Conservation (phyloP, 2,113 vertebrate species). For the Charina bottae region DNA sequence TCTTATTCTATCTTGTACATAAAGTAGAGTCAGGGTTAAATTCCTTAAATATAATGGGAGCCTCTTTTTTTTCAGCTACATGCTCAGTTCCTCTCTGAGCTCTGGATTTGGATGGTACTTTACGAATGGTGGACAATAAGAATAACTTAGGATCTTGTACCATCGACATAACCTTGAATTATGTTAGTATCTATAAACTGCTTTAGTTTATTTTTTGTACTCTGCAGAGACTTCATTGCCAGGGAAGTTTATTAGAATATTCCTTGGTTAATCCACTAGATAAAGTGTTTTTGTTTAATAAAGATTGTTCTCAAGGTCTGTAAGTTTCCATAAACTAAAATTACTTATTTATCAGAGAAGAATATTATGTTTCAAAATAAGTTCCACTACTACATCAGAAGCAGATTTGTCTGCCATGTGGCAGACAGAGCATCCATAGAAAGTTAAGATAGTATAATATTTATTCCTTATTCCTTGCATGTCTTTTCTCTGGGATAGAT, state of each 20-base stretch:
- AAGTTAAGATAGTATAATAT: neutral
- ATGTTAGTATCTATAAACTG: neutral
- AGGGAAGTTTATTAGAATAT: neutral
- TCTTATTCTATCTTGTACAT: conserved; percentile 13
- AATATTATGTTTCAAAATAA: neutral
- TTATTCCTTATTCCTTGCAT: neutral
- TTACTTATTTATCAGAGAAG: neutral
- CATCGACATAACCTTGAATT: conserved; percentile 21
- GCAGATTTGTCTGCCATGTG: neutral
- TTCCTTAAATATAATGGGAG: conserved; percentile 12
- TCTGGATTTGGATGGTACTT: conserved; percentile 33
- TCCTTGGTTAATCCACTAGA: neutral
- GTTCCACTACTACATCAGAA: neutral
- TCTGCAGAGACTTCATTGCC: neutral
- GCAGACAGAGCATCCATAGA: neutral
- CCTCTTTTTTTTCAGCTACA: neutral
- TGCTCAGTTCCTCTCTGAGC: conserved; percentile 42
- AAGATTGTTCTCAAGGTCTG: neutral
- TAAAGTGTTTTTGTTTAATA: neutral
- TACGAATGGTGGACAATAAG: conserved; percentile 32
- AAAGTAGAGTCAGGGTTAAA: conserved; percentile 27
- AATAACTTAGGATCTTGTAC: conserved; percentile 30
- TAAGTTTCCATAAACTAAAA: neutral
- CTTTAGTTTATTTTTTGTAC: neutral
- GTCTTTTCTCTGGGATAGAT: neutral